Evolutionary conservation across 2,797 vertebrate genomes (phyloP).

Genomic region (Merluccius polli): DNA sequence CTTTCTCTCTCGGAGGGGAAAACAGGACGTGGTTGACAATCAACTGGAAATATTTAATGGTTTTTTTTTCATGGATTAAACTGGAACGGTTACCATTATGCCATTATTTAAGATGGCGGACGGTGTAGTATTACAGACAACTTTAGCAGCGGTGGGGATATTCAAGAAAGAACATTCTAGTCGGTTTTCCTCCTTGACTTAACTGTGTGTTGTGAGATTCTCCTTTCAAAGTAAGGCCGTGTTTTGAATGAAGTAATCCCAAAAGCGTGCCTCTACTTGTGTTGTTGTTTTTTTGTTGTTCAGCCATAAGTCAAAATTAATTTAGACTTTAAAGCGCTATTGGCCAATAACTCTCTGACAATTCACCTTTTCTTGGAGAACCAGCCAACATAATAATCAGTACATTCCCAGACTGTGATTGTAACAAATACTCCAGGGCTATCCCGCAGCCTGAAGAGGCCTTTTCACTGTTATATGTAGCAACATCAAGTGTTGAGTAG

Average conservation of each 20-base stretch:
- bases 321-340: constrained; percentile 17
- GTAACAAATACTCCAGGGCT: constrained; percentile 41
- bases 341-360: not conserved
- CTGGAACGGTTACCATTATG: constrained; percentile 48
- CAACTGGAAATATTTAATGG: constrained; percentile 69
- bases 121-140: constrained; percentile 40
- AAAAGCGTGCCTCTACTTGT: constrained; percentile 58
- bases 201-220: not conserved
- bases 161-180: constrained; percentile 50
- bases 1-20: constrained; percentile 57
- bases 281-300: constrained; percentile 47
- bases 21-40: constrained; percentile 76
- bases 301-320: constrained; percentile 33
- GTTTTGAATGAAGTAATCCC: constrained; percentile 39
- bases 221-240: not conserved
- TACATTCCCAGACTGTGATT: constrained; percentile 74
- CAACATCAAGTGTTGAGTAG: not conserved
- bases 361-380: constrained; percentile 25
- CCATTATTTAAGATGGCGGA: constrained; percentile 66
- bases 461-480: constrained; percentile 25
- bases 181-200: not conserved
- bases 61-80: constrained; percentile 42
- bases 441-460: constrained; percentile 19
- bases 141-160: constrained; percentile 25
- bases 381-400: constrained; percentile 52